Evolutionary conservation across 2,797 vertebrate genomes (phyloP).

Genomic region (Melanitta fusca): DNA sequence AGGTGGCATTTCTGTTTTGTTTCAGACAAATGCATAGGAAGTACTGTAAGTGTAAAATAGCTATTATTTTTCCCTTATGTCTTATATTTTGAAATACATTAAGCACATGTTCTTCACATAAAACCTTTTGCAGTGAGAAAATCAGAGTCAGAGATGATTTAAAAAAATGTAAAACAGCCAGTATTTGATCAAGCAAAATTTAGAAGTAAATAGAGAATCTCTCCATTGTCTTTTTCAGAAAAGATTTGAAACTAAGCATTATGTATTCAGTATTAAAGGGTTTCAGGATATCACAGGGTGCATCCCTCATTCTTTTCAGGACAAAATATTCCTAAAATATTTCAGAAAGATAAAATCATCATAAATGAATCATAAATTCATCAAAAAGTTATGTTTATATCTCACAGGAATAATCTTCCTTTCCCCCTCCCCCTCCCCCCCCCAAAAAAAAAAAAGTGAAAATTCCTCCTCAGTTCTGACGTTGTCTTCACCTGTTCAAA

Average conservation of each 20-base stretch:
- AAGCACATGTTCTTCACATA: background rate
- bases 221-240: background rate
- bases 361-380: background rate
- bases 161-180: background rate
- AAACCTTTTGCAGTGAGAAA: background rate
- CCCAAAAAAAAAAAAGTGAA: background rate
- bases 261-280: background rate
- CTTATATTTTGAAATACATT: background rate
- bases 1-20: background rate
- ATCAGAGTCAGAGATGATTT: background rate
- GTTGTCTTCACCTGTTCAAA: background rate
- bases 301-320: background rate
- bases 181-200: background rate
- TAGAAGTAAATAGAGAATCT: background rate
- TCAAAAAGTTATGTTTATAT: background rate
- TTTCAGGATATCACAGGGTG: background rate
- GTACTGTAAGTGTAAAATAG: background rate
- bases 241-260: background rate
- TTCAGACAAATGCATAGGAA: background rate
- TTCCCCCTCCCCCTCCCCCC: too few relatives aligned
- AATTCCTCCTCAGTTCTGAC: background rate
- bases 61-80: background rate
- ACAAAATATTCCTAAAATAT: background rate
- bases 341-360: background rate
- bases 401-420: background rate